phyloP scores from a whole-genome alignment of 2,797 vertebrate species.

The Enteromius trimaculatus region DNA sequence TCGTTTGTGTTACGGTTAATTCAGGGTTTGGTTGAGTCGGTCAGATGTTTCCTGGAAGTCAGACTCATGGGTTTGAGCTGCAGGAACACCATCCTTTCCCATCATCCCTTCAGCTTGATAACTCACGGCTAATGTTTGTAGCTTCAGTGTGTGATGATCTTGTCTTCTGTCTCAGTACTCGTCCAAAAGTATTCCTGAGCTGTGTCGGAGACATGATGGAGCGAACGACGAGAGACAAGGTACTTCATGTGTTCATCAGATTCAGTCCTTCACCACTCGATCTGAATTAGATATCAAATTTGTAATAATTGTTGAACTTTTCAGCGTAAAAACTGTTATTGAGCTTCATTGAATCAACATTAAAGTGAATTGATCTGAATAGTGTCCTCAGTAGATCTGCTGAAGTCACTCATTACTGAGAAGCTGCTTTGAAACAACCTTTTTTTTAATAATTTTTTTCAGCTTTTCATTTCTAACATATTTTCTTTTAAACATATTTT shows the following conservation, averaged over 20 bases:
- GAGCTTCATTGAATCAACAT: too few relatives aligned
- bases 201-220: constrained; percentile 90
- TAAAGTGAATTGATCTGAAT: too few relatives aligned
- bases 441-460: too few relatives aligned
- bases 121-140: not conserved
- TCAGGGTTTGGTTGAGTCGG: not conserved
- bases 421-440: too few relatives aligned
- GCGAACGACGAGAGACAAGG: constrained; percentile 91
- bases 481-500: too few relatives aligned
- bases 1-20: not conserved
- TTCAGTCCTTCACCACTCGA: too few relatives aligned
- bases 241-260: constrained; percentile 64
- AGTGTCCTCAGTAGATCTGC: too few relatives aligned
- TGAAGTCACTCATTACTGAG: not conserved
- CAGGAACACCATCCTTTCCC: not conserved
- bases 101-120: not conserved
- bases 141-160: not conserved
- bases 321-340: too few relatives aligned
- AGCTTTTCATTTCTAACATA: too few relatives aligned
- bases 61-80: not conserved
- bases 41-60: not conserved
- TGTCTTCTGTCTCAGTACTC: constrained; percentile 81
- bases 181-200: constrained; percentile 93
- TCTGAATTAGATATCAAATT: too few relatives aligned
- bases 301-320: too few relatives aligned